Evolutionary conservation across 2,888 invertebrate genomes (phyloP).

Genomic region (Dicroscelio sp.): DNA sequence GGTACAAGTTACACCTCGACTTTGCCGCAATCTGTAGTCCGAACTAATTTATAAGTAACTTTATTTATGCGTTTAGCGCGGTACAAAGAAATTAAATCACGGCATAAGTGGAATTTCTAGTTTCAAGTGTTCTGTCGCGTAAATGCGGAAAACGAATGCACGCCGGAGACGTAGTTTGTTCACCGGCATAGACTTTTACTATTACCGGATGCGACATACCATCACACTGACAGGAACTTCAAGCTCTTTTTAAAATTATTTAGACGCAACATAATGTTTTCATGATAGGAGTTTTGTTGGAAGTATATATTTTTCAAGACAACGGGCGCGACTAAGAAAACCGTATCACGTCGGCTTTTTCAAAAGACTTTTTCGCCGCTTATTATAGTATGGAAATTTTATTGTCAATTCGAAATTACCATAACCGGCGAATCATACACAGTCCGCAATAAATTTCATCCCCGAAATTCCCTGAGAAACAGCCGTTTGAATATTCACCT

Average conservation of each 20-base stretch:
- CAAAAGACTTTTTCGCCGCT: constrained; percentile 53
- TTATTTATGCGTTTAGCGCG: constrained; percentile 55
- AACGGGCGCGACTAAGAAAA: constrained; percentile 64
- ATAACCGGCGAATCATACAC: constrained; percentile 40
- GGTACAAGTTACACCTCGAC: background rate
- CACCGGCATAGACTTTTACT: constrained; percentile 74
- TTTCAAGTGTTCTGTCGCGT: constrained; percentile 76
- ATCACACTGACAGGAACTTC: constrained; percentile 78
- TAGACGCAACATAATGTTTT: constrained; percentile 76
- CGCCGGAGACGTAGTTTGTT: constrained; percentile 72
- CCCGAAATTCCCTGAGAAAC: background rate
- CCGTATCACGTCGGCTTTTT: constrained; percentile 62
- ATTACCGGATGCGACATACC: constrained; percentile 78
- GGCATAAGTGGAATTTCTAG: constrained; percentile 79
- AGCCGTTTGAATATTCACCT: background rate
- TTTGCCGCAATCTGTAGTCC: constrained; percentile 11
- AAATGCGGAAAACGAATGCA: constrained; percentile 76
- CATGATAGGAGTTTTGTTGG: constrained; percentile 72
- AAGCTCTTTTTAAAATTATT: constrained; percentile 79
- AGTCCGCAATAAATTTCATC: background rate
- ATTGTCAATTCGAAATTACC: constrained; percentile 45
- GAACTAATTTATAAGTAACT: constrained; percentile 45
- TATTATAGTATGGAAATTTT: constrained; percentile 67
- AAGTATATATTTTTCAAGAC: constrained; percentile 76
- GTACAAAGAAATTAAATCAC: constrained; percentile 78